Conservation (phyloP, 2,113 vertebrate genomes). For the Bujurquina vittata region DNA sequence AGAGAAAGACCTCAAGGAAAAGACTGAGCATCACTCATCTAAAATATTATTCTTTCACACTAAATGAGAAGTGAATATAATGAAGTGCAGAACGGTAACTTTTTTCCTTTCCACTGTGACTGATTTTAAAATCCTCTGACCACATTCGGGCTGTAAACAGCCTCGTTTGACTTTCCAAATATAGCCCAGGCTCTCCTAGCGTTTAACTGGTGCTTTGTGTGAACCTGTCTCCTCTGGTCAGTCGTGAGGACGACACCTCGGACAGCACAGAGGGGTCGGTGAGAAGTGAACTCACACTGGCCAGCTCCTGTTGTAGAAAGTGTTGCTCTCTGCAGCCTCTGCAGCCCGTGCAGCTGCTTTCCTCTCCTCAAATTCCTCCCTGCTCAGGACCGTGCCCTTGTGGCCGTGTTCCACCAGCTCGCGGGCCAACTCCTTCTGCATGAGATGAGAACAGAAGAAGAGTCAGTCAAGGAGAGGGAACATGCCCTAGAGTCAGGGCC, state of each 20-base stretch:
- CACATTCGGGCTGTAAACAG: conserved; percentile 18
- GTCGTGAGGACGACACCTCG: neutral
- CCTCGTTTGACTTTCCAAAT: neutral
- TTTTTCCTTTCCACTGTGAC: neutral
- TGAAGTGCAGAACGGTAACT: conserved; percentile 3
- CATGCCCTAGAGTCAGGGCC: conserved; percentile 14
- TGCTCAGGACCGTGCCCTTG: conserved; percentile 82
- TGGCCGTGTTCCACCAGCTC: conserved; percentile 87
- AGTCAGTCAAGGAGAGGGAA: conserved; percentile 35
- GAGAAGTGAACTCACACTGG: conserved; percentile 78
- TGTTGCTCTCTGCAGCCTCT: conserved; percentile 39
- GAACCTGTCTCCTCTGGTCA: neutral
- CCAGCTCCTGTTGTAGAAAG: conserved; percentile 71
- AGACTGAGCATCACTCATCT: neutral
- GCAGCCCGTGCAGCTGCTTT: conserved; percentile 81
- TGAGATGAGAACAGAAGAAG: conserved; percentile 43
- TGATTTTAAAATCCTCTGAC: conserved; percentile 9
- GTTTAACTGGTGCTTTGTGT: conserved; percentile 2
- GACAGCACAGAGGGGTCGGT: neutral
- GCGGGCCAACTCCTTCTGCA: conserved; percentile 82
- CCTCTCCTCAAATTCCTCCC: conserved; percentile 84
- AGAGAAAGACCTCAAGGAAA: neutral
- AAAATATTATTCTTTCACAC: conserved; percentile 20
- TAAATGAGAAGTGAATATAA: conserved; percentile 5
- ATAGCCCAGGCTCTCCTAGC: neutral